Evolutionary conservation across 2,113 vertebrate species (phyloP), one percentile per base, ranked within the genome.

Genomic region (Scatophagus argus): DNA sequence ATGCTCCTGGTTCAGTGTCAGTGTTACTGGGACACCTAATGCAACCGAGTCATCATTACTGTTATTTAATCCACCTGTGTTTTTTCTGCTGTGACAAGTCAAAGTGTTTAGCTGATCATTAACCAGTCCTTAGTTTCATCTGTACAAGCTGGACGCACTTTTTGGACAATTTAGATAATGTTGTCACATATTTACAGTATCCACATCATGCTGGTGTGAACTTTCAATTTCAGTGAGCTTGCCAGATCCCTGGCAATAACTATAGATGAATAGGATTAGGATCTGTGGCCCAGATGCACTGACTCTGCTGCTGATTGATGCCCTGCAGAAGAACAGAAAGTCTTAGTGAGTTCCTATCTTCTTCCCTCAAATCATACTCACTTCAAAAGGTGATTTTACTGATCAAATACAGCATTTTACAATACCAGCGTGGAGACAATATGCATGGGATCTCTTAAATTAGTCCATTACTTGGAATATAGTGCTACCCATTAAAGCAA

Each of bases 201-300:
- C 12, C 17, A 55, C 31, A n/a, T 70, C 43, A 43, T 23, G 2
- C 16, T 36, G 39, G 23, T 56, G 21, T 47, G 63, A 60, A 55
- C 31, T 71, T 62, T 46, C 6, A 16, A 0, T 74, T 74, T 69
- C 52, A 54, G 29, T 31, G 6, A 17, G 34, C 25, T n/a, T 46
- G 27, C 64, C 36, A 44, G n/a, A 54, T 31, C 27, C 12, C 60
- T 75, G 77, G 56, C 72, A 60, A 11, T 47, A 74, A 31, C 17
- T 10, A 47, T 44, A n/a, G 19, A 63, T 63, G 70, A 71, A 71
- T 66, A 38, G 51, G 69, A 51, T 27, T 51, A 47, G 54, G 14
- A 27, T 75, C 85, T 89, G 72, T 46, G 38, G 39, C 70, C 77
- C 87, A 86, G 87, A 86, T 83, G 74, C 71, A 54, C 32, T 6